Conservation (phyloP, 2,797 vertebrate genomes). For the Momotus momota region DNA sequence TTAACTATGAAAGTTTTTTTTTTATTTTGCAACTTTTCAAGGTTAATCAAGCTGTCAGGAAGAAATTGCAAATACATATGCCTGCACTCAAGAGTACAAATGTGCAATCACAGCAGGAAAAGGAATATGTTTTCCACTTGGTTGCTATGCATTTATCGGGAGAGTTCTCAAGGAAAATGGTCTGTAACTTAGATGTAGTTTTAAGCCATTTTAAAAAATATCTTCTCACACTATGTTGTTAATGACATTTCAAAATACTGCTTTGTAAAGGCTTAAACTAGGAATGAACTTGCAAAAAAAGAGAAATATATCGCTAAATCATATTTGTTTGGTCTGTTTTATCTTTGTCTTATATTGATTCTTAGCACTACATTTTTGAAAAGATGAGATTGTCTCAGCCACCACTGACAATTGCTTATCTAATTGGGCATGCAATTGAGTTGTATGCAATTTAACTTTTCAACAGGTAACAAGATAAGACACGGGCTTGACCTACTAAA, state of each 20-base stretch:
- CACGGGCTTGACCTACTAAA: not conserved
- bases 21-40: slow-evolving; percentile 60
- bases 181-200: slow-evolving; percentile 58
- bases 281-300: slow-evolving; percentile 8
- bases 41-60: slow-evolving; percentile 72
- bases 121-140: slow-evolving; percentile 70
- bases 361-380: not conserved
- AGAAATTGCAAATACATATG: slow-evolving; percentile 63
- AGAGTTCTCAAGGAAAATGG: slow-evolving; percentile 68
- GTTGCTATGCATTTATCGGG: slow-evolving; percentile 64
- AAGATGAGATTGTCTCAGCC: not conserved
- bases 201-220: slow-evolving; percentile 57
- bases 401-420: slow-evolving; percentile 14
- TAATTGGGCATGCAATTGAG: slow-evolving; percentile 23
- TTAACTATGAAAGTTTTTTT: not conserved
- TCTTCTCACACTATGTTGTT: slow-evolving; percentile 13
- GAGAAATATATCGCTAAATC: not conserved
- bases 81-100: slow-evolving; percentile 65
- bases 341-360: not conserved
- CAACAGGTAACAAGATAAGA: not conserved
- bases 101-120: slow-evolving; percentile 75
- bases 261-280: slow-evolving; percentile 27
- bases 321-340: not conserved
- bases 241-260: slow-evolving; percentile 31
- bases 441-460: slow-evolving; percentile 35